Base-by-base conservation (phyloP, 2,113 vertebrate species). In the Laticauda colubrina region DNA sequence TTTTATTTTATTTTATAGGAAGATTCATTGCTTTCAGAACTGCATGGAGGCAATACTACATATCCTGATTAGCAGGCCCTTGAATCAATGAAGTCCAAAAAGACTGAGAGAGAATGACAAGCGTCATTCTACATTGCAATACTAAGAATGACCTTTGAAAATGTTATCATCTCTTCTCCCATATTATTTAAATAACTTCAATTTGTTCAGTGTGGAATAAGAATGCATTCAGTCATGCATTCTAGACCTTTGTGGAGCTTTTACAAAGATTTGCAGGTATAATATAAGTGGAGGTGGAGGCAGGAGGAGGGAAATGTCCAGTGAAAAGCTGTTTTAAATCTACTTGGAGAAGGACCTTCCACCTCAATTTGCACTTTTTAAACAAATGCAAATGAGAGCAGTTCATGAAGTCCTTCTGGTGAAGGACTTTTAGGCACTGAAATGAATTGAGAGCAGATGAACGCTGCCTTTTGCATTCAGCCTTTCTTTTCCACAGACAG, bases 81-180 rank as follows among this genome's bases (percentile, higher is more conserved):
- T 93, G 51, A 96, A 91, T 29, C 89, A 9, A 61, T 54, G 91
- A 93, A 94, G 15, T 43, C 29, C 69, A 29, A 94, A 85, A 39
- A 69, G 91, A 81, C 75, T 0, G 34, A 18, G 34, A 81, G 75
- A 9, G 75, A 81, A 81, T 21, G 24, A 89, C 26, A 75, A 96
- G 88, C 90, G 94, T 20, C 11, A 2, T 12, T 43, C 94, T 91
- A n/a, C 85, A 21, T 91, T 94, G 34, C 39, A 94, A 56, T 54
- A n/a, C 43, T 21, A 11, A 56, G 89, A 89, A 90, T 95, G 93
- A 95, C 89, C 90, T 97, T 96, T 95, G 88, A 96, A 97, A 96
- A 95, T 93, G 55, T 94, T 96, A 94, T 85, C 55, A 94, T 95
- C 89, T 24, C 26, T 92, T 92, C 91, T 94, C 89, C 94, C 90